These are phyloP conservation scores for Camptogramma bilineatum DNA, from an alignment of 2,888 invertebrate genomes.

Conservation along the genomic window DNA sequence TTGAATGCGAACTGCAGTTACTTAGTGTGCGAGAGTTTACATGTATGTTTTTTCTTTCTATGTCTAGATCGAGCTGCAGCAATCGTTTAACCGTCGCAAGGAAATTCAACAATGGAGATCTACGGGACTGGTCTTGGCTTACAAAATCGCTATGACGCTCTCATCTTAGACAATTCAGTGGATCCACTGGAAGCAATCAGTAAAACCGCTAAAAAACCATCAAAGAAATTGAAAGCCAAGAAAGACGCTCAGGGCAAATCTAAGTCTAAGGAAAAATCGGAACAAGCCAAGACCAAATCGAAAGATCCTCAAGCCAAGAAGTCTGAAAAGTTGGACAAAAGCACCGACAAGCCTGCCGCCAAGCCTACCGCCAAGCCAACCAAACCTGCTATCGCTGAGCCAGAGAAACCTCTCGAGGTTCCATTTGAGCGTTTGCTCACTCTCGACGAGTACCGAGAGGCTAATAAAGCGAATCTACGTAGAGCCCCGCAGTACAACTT, in stretches of 20 bases:
- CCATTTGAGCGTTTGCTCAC: not conserved
- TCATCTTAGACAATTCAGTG: not conserved
- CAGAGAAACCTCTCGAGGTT: no score
- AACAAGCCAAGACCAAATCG: not conserved
- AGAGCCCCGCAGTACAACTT: not conserved
- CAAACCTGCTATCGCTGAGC: no score
- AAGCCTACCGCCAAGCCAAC: no score
- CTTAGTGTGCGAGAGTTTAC: not conserved
- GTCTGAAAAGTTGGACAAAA: no score
- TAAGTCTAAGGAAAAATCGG: not conserved
- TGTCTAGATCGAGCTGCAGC: not conserved
- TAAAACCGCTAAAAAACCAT: not conserved
- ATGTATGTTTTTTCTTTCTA: not conserved
- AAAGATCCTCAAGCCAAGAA: not conserved
- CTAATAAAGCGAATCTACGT: not conserved
- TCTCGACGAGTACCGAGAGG: constrained; percentile 7
- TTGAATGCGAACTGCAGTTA: no score
- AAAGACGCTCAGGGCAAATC: not conserved
- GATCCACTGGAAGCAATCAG: not conserved
- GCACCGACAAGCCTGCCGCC: no score
- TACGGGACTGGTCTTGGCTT: not conserved
- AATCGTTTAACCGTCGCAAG: not conserved
- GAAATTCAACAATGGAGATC: not conserved
- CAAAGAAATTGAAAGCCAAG: not conserved
- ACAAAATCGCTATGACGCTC: not conserved